These are phyloP conservation scores for Brachionus plicatilis DNA, from an alignment of 1,140 invertebrate species.

Conservation along the genomic window DNA sequence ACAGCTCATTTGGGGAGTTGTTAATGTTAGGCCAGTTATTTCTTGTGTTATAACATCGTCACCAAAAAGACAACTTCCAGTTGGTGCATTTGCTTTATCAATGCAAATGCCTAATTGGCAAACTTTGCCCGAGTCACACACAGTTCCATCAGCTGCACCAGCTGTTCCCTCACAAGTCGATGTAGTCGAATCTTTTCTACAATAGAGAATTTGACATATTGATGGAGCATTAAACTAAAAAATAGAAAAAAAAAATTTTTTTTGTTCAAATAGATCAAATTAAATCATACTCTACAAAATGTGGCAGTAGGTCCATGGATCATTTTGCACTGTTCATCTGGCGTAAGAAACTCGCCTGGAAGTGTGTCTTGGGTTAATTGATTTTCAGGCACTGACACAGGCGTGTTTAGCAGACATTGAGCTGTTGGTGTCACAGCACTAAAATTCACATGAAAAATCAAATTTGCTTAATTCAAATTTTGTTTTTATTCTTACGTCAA, in stretches of 20 bases:
- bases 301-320: not conserved
- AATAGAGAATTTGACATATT: not conserved
- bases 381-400: not conserved
- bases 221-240: not conserved
- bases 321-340: constrained; percentile 40
- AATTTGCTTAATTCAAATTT: not conserved
- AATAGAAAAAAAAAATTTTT: not conserved
- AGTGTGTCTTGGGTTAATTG: not conserved
- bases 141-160: constrained; percentile 17
- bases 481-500: not conserved
- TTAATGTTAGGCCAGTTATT: not conserved
- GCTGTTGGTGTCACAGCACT: not conserved
- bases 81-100: not conserved
- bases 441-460: not conserved
- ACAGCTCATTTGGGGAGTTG: not conserved
- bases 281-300: not conserved
- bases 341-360: not conserved
- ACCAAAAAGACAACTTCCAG: constrained; percentile 5
- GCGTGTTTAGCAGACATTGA: not conserved
- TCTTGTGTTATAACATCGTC: not conserved
- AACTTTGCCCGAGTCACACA: constrained; percentile 14
- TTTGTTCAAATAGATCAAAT: not conserved
- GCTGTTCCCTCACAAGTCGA: not conserved
- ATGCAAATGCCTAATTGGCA: not conserved
- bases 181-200: not conserved